These are phyloP conservation scores for Psix sp. DNA, from an alignment of 1,140 invertebrate species.

Conservation along the genomic window DNA sequence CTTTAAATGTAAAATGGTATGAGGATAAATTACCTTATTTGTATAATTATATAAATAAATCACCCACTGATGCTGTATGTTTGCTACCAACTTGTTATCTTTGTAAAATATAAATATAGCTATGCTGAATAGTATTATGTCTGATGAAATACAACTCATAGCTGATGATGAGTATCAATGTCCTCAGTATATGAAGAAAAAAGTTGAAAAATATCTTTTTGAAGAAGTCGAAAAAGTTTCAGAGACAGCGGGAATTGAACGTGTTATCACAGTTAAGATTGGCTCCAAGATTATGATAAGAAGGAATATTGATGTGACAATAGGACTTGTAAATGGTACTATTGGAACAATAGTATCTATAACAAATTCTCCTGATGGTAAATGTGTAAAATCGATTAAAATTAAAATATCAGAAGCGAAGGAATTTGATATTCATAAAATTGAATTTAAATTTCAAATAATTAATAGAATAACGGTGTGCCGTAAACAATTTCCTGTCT, in stretches of 20 bases:
- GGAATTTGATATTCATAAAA: slow-evolving; percentile 3
- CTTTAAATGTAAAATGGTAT: slow-evolving; percentile 23
- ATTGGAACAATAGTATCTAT: slow-evolving; percentile 11
- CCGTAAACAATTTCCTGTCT: slow-evolving; percentile 13
- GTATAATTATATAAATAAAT: slow-evolving; percentile 42
- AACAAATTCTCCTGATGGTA: slow-evolving; percentile 4
- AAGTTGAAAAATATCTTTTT: no score
- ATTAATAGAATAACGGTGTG: slow-evolving; percentile 1
- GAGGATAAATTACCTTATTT: slow-evolving; percentile 42
- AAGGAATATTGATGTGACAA: slow-evolving; percentile 17
- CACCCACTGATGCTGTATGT: slow-evolving; percentile 49
- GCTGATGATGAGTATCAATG: slow-evolving; percentile 49
- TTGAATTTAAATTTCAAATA: slow-evolving; percentile 10
- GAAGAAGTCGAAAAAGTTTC: slow-evolving; percentile 6
- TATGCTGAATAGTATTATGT: slow-evolving; percentile 50
- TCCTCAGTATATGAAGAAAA: slow-evolving; percentile 22
- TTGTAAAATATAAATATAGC: slow-evolving; percentile 54
- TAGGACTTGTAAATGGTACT: slow-evolving; percentile 16
- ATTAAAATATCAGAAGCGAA: slow-evolving; percentile 6
- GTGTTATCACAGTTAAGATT: slow-evolving; percentile 9
- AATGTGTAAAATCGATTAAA: slow-evolving; percentile 1
- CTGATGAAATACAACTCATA: slow-evolving; percentile 52
- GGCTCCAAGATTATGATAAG: slow-evolving; percentile 13
- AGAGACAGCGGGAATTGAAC: slow-evolving; percentile 10
- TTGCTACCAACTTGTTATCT: slow-evolving; percentile 39